These are phyloP conservation scores for Dufourea novaeangliae DNA, from an alignment of 1,140 invertebrate genomes.

Conservation along the genomic window DNA sequence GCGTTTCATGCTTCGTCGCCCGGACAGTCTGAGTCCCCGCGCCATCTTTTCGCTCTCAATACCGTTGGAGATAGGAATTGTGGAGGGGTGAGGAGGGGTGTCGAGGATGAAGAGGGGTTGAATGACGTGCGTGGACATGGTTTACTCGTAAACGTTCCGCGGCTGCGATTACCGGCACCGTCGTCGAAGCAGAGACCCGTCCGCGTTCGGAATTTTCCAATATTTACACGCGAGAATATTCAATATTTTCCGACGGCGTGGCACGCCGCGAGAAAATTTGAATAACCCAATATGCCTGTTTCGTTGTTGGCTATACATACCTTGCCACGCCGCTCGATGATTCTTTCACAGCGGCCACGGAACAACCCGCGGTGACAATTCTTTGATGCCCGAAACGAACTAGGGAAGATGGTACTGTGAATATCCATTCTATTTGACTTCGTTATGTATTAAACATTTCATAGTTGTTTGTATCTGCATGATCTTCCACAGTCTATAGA, in stretches of 20 bases:
- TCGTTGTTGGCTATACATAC: constrained; percentile 18
- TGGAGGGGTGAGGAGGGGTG: neutral
- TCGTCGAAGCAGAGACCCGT: neutral
- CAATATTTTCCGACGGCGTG: constrained; percentile 48
- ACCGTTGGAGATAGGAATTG: neutral
- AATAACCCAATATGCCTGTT: constrained; percentile 57
- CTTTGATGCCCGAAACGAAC: constrained; percentile 4
- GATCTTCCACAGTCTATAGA: too few species aligned
- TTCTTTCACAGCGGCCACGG: constrained; percentile 10
- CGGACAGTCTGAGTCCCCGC: neutral
- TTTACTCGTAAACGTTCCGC: constrained; percentile 33
- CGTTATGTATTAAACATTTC: too few species aligned
- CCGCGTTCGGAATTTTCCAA: constrained; percentile 52
- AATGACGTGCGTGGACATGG: constrained; percentile 43
- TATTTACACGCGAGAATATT: constrained; percentile 65
- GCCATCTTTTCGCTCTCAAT: constrained; percentile 32
- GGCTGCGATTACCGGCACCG: constrained; percentile 42
- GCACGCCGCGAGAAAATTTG: constrained; percentile 54
- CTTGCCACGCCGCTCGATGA: constrained; percentile 3
- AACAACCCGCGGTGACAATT: neutral
- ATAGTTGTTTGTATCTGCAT: too few species aligned
- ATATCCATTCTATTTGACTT: too few species aligned
- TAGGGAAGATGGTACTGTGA: too few species aligned
- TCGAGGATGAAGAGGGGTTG: constrained; percentile 20
- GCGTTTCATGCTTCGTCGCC: neutral